Percentiles rank a stretch among this genome's conserved stretches.
These are phyloP conservation scores for Pachliopta kotzebuea DNA, from an alignment of 2,888 invertebrate species.

Conservation along the genomic window DNA sequence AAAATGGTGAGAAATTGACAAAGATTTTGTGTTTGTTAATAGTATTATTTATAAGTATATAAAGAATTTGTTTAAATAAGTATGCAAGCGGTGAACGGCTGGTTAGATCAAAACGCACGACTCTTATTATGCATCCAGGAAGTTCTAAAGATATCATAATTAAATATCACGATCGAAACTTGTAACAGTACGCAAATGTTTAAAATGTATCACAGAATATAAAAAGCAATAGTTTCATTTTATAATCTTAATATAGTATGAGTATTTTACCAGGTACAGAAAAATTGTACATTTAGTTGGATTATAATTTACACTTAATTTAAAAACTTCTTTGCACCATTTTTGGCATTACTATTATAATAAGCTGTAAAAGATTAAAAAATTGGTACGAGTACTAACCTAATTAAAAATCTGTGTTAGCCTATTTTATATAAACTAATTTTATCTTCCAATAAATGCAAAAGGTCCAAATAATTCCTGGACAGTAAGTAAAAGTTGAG, in stretches of 20 bases:
- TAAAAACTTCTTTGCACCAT: not conserved
- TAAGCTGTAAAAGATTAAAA: too few species aligned
- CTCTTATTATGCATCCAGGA: slow-evolving; percentile 4
- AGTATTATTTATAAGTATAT: not conserved
- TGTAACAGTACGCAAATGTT: not conserved
- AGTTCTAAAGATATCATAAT: not conserved
- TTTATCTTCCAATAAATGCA: too few species aligned
- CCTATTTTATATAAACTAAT: too few species aligned
- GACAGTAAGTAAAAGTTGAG: too few species aligned
- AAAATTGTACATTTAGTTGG: too few species aligned
- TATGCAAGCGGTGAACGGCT: not conserved
- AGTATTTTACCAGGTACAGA: too few species aligned
- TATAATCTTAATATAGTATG: not conserved
- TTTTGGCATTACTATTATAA: not conserved
- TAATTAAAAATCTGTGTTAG: too few species aligned
- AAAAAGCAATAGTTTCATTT: not conserved
- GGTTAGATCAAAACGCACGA: not conserved
- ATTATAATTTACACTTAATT: too few species aligned
- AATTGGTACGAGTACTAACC: too few species aligned
- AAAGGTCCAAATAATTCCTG: too few species aligned
- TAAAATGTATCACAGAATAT: not conserved
- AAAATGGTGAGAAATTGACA: too few species aligned
- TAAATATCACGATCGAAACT: slow-evolving; percentile 13
- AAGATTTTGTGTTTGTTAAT: too few species aligned
- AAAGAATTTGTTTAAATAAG: not conserved